Conservation (phyloP, 2,113 vertebrate genomes). For the Xiphorhynchus elegans region DNA sequence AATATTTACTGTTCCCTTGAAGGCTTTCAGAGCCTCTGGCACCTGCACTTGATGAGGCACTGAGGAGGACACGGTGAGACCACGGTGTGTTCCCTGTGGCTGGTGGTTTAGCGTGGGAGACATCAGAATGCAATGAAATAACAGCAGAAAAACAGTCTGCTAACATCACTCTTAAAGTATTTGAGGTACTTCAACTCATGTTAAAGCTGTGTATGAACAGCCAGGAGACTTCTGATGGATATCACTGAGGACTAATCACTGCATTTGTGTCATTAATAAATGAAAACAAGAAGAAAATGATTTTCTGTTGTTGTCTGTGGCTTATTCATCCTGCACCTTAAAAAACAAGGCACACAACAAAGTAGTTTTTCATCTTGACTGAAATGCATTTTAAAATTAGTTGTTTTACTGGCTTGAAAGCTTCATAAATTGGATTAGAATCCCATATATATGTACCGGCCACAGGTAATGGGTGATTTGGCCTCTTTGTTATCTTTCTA, state of each 20-base stretch:
- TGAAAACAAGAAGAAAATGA: neutral
- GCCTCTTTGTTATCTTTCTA: neutral
- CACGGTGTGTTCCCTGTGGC: neutral
- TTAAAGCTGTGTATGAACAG: neutral
- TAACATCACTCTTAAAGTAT: neutral
- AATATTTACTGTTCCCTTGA: neutral
- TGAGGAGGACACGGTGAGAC: neutral
- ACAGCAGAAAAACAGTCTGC: neutral
- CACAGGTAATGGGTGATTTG: neutral
- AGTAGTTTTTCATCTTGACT: slow-evolving; percentile 28
- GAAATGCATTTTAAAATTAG: slow-evolving; percentile 50
- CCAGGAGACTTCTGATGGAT: neutral
- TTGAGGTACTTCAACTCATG: neutral
- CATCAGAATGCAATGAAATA: neutral
- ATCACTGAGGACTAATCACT: neutral
- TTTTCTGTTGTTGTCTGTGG: slow-evolving; percentile 21
- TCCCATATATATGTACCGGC: neutral
- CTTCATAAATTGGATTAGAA: slow-evolving; percentile 47
- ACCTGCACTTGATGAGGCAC: neutral
- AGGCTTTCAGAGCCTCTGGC: neutral
- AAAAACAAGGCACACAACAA: neutral
- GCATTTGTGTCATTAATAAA: slow-evolving; percentile 27
- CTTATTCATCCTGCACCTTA: slow-evolving; percentile 25
- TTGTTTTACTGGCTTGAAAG: slow-evolving; percentile 47
- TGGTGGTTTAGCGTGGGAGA: neutral